phyloP scores from a whole-genome alignment of 2,888 invertebrate genomes.

The Polydrusus pterygomalis region DNA sequence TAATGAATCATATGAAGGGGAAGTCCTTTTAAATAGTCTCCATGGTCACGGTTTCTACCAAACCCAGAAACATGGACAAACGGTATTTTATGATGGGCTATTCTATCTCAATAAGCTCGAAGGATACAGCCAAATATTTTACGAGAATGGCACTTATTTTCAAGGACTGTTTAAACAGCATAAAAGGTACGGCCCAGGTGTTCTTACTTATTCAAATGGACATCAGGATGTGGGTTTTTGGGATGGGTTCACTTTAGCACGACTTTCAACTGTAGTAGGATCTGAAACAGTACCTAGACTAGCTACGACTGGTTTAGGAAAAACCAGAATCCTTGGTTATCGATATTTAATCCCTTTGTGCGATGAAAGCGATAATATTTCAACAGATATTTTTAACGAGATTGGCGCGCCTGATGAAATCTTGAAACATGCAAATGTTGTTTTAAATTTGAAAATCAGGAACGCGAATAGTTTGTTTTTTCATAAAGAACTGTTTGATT shows the following conservation, averaged over 20 bases:
- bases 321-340: constrained; percentile 64
- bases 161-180: constrained; percentile 75
- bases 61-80: constrained; percentile 62
- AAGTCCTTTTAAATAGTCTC: constrained; percentile 71
- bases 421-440: constrained; percentile 55
- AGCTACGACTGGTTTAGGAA: constrained; percentile 61
- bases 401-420: constrained; percentile 59
- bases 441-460: constrained; percentile 64
- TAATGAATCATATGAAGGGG: constrained; percentile 72
- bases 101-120: constrained; percentile 73
- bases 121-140: constrained; percentile 73
- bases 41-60: constrained; percentile 74
- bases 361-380: constrained; percentile 53
- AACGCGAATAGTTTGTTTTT: constrained; percentile 67
- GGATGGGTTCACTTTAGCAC: constrained; percentile 72
- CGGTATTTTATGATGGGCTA: constrained; percentile 69
- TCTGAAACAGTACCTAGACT: constrained; percentile 63
- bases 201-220: constrained; percentile 71
- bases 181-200: constrained; percentile 76
- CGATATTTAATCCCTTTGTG: constrained; percentile 65
- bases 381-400: constrained; percentile 59
- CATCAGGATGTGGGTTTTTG: constrained; percentile 76
- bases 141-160: constrained; percentile 71
- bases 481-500: constrained; percentile 63
- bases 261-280: constrained; percentile 66